Conservation (phyloP, 30 jellyfish, hydroid and myxozoan species). For the Hydractinia symbiolongicarpus region DNA sequence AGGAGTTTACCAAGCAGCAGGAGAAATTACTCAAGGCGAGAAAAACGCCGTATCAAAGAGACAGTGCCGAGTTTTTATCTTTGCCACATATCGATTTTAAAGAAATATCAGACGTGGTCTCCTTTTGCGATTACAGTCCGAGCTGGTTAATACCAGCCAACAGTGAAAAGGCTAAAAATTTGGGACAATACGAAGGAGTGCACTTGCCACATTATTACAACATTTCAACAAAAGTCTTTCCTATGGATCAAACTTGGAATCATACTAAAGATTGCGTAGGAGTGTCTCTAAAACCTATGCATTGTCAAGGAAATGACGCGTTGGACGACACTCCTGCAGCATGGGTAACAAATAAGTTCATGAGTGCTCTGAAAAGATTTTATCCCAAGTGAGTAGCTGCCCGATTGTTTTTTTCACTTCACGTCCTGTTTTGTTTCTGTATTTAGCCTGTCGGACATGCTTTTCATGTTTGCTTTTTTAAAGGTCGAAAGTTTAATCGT, state of each 20-base stretch:
- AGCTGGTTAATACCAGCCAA: constrained; percentile 42
- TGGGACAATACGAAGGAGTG: constrained; percentile 57
- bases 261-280: constrained; percentile 53
- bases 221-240: constrained; percentile 45
- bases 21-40: constrained; percentile 18
- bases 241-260: constrained; percentile 61
- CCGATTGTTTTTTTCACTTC: too few species aligned
- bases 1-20: constrained; percentile 27
- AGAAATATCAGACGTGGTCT: constrained; percentile 27
- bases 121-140: constrained; percentile 46
- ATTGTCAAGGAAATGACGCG: constrained; percentile 55
- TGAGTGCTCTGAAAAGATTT: constrained; percentile 32
- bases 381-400: constrained; percentile 40
- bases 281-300: constrained; percentile 47
- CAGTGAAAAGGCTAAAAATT: constrained; percentile 33
- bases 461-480: too few species aligned
- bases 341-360: constrained; percentile 29
- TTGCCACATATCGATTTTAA: constrained; percentile 41
- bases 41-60: constrained; percentile 68
- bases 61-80: constrained; percentile 58
- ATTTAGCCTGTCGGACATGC: too few species aligned
- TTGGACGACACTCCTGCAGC: constrained; percentile 38
- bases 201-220: constrained; percentile 67
- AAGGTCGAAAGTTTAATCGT: too few species aligned
- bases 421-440: too few species aligned